These are phyloP conservation scores for Cladopsammia gracilis DNA, from an alignment of 64 coral and sea anemone species.

Conservation along the genomic window DNA sequence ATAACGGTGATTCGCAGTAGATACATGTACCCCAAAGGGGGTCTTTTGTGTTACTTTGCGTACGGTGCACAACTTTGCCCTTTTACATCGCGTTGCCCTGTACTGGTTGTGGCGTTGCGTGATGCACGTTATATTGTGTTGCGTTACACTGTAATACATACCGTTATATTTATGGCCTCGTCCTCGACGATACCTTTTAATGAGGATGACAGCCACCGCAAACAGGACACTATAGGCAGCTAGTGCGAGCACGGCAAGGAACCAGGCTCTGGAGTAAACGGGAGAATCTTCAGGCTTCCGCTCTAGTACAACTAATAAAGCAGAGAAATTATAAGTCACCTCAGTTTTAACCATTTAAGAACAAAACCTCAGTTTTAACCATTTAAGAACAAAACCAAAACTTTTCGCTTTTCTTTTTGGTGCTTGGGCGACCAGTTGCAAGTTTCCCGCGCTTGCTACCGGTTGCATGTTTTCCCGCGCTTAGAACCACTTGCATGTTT, in stretches of 20 bases:
- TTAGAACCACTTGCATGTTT: neutral
- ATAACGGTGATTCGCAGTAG: no score
- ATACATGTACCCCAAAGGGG: no score
- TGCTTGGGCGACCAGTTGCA: neutral
- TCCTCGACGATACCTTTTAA: neutral
- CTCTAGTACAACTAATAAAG: constrained; percentile 18
- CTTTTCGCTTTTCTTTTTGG: no score
- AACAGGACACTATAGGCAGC: constrained; percentile 23
- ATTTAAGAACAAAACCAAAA: neutral
- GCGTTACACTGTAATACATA: neutral
- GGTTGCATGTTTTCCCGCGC: neutral
- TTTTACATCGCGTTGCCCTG: neutral
- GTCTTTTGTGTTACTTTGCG: no score
- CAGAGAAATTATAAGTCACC: neutral
- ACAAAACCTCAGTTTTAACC: no score
- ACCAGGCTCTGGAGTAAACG: constrained; percentile 41
- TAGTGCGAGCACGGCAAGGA: constrained; percentile 37
- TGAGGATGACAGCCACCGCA: constrained; percentile 22
- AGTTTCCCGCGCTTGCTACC: neutral
- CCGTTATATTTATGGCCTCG: constrained; percentile 58
- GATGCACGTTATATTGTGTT: neutral
- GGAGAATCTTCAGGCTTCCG: neutral
- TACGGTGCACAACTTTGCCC: no score
- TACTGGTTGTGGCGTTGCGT: neutral
- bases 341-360: no score